Conservation (phyloP, 2,888 invertebrate species). For the Leistus spinibarbis region DNA sequence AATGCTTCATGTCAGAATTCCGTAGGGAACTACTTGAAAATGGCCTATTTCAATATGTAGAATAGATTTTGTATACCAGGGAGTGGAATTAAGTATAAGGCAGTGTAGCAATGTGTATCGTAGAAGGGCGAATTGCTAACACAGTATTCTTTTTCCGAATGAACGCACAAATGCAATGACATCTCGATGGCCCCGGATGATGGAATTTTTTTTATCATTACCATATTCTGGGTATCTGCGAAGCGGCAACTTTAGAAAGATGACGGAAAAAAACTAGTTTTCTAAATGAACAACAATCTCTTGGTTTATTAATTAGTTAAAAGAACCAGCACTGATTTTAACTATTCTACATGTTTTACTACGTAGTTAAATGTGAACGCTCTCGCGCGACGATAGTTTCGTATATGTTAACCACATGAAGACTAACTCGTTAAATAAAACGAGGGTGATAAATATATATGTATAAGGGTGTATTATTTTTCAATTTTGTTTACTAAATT, state of each 20-base stretch:
- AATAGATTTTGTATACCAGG: no score
- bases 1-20: no score
- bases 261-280: constrained; percentile 16
- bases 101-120: no score
- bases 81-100: no score
- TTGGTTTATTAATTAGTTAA: constrained; percentile 21
- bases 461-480: no score
- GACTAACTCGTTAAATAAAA: no score
- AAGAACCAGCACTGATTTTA: not conserved
- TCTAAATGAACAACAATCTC: constrained; percentile 2
- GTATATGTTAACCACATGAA: no score
- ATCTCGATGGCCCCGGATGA: constrained; percentile 11
- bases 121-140: not conserved
- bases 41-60: no score
- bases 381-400: no score
- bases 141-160: constrained; percentile 22
- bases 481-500: no score
- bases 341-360: not conserved
- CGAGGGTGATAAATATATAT: no score
- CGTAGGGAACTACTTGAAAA: no score
- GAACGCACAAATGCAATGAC: constrained; percentile 27
- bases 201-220: not conserved
- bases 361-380: not conserved
- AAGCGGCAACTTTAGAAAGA: not conserved
- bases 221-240: not conserved